Evolutionary conservation across 2,113 vertebrate genomes (phyloP).

Genomic region (Mormoops blainvillei): DNA sequence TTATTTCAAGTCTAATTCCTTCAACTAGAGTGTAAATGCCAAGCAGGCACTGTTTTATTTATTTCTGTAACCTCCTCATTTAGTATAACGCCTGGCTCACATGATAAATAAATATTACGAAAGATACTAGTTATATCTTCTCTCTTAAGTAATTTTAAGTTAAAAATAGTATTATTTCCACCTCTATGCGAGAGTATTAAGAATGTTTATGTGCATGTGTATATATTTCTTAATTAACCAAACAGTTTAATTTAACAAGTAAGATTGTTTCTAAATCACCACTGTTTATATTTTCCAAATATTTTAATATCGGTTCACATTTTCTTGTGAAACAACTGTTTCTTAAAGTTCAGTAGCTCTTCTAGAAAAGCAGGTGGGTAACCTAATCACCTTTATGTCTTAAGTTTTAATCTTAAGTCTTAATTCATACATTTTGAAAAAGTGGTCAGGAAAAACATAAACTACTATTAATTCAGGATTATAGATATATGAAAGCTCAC

Average conservation of each 20-base stretch:
- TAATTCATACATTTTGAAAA: neutral
- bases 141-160: neutral
- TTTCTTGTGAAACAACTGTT: neutral
- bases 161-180: neutral
- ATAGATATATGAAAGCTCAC: neutral
- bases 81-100: neutral
- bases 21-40: neutral
- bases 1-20: neutral
- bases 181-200: neutral
- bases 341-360: neutral
- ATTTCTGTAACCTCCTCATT: neutral
- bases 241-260: neutral
- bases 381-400: neutral
- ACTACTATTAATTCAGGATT: neutral
- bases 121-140: neutral
- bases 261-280: neutral
- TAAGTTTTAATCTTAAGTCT: neutral
- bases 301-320: neutral
- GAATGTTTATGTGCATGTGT: neutral
- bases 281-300: neutral
- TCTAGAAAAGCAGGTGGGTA: neutral
- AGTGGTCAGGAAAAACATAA: neutral
- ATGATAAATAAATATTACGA: neutral
- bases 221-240: neutral
- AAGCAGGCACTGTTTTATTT: neutral